These are phyloP conservation scores for Eurytoma californica DNA, from an alignment of 2,888 invertebrate species.

Conservation along the genomic window DNA sequence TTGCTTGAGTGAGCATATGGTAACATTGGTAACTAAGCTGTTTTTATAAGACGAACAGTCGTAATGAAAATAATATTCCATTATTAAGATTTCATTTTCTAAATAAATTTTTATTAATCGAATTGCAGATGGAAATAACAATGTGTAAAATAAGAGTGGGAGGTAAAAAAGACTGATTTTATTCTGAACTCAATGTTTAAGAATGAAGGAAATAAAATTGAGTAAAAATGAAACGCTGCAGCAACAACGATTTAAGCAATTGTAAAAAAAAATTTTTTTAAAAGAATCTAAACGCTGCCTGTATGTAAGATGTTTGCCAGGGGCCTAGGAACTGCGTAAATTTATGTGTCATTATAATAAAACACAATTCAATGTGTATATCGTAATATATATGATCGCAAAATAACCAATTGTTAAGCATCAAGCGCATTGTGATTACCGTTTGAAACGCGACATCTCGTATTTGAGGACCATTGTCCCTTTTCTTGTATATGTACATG, in stretches of 20 bases:
- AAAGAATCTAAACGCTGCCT: conserved; percentile 46
- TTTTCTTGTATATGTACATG: conserved; percentile 29
- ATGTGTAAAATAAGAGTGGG: background rate
- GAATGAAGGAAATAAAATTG: no score
- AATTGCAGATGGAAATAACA: background rate
- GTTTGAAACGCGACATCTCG: conserved; percentile 57
- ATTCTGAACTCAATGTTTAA: background rate
- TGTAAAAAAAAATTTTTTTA: conserved; percentile 49
- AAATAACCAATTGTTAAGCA: conserved; percentile 58
- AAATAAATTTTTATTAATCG: no score
- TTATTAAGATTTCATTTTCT: no score
- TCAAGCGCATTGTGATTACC: conserved; percentile 68
- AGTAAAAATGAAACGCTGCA: background rate
- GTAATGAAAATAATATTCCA: no score
- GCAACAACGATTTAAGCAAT: conserved; percentile 31
- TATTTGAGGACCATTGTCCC: conserved; percentile 52
- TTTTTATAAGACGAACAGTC: no score
- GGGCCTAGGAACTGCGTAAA: conserved; percentile 46
- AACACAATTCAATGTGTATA: conserved; percentile 43
- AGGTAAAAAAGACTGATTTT: conserved; percentile 32
- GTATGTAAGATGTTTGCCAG: conserved; percentile 46
- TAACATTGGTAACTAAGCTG: no score
- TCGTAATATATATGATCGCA: conserved; percentile 47
- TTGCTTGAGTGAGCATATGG: conserved; percentile 6
- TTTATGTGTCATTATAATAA: conserved; percentile 30